Percentiles rank a stretch among this genome's conserved stretches.
These are phyloP conservation scores for Siniperca obscura DNA, from an alignment of 2,797 vertebrate species.

Conservation along the genomic window DNA sequence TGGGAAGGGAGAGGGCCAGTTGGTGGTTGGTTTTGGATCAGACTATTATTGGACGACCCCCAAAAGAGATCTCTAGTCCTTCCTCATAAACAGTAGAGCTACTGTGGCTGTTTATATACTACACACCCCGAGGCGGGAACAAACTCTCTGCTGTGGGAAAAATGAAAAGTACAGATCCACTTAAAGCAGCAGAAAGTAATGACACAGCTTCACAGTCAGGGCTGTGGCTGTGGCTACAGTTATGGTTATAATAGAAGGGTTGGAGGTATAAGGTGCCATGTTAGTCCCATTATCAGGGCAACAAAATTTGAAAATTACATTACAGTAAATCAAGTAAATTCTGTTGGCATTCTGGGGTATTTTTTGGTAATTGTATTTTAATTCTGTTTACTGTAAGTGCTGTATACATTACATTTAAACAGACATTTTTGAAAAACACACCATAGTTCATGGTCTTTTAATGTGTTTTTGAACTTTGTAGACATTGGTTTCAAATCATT, in stretches of 20 bases:
- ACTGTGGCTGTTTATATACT: conserved; percentile 35
- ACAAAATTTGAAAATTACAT: background rate
- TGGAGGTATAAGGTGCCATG: background rate
- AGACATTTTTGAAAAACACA: too few species aligned
- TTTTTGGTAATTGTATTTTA: too few species aligned
- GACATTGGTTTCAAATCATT: background rate
- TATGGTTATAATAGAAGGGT: background rate
- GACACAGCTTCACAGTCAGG: background rate
- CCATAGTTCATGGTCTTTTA: background rate
- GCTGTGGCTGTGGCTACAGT: background rate
- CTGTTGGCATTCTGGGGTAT: background rate
- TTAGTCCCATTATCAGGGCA: background rate
- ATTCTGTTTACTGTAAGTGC: background rate
- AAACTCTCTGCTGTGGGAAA: conserved; percentile 38
- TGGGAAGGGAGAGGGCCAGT: conserved; percentile 5
- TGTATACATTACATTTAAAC: too few species aligned
- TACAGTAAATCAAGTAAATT: background rate
- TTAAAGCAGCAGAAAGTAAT: background rate
- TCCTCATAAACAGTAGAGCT: conserved; percentile 43
- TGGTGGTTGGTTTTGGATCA: conserved; percentile 49
- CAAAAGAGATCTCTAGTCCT: conserved; percentile 41
- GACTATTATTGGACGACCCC: conserved; percentile 37
- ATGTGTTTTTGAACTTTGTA: background rate
- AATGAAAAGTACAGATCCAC: conserved; percentile 16
- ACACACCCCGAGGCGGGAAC: conserved; percentile 16